These are phyloP conservation scores for Phoeniculus purpureus DNA, from an alignment of 2,797 vertebrate species.

Conservation along the genomic window DNA sequence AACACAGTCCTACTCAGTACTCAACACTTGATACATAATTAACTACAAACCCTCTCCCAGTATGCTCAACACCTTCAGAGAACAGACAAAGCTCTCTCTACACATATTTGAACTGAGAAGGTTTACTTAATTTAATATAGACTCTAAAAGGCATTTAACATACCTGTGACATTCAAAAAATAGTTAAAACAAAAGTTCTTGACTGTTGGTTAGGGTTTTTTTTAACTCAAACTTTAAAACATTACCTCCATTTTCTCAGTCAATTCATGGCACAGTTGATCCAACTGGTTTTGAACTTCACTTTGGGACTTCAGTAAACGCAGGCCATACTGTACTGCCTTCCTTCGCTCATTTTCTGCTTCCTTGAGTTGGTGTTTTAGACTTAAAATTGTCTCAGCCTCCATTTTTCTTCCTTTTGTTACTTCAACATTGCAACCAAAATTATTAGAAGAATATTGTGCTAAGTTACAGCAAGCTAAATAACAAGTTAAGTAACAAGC, in stretches of 20 bases:
- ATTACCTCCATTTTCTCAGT: slow-evolving; percentile 87
- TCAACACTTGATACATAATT: neutral
- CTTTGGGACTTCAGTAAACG: slow-evolving; percentile 87
- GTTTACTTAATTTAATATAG: neutral
- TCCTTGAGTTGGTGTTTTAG: slow-evolving; percentile 82
- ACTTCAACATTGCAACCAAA: neutral
- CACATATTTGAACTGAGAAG: neutral
- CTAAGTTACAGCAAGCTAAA: neutral
- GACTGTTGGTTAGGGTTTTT: neutral
- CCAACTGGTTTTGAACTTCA: slow-evolving; percentile 89
- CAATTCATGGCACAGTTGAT: slow-evolving; percentile 87
- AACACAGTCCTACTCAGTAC: neutral
- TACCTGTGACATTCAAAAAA: neutral
- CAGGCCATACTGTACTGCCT: slow-evolving; percentile 91
- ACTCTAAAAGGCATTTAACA: neutral
- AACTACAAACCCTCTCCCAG: neutral
- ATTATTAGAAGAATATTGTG: neutral
- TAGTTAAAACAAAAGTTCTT: neutral
- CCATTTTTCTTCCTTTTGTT: slow-evolving; percentile 63
- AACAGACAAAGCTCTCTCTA: neutral
- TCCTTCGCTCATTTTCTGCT: slow-evolving; percentile 84
- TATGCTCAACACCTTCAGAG: neutral
- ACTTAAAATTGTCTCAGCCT: slow-evolving; percentile 56
- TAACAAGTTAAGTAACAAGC: too few relatives aligned
- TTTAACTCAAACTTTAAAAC: neutral